phyloP scores from a whole-genome alignment of 35 echinoderm and acorn worm genomes.

The Anneissia japonica region DNA sequence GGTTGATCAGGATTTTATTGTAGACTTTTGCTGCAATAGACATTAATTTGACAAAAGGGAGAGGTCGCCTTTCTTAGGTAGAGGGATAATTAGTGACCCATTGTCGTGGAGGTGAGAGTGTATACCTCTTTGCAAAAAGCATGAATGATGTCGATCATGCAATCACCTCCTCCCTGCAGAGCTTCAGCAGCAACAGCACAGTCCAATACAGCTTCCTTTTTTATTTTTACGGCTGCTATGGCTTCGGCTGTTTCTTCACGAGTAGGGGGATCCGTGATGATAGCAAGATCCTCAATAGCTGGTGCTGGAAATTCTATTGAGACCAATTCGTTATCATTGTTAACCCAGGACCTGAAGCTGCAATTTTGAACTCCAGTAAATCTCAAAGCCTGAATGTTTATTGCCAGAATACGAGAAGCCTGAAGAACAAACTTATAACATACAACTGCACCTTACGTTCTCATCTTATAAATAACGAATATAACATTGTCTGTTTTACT shows the following conservation, averaged over 20 bases:
- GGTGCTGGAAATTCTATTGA: background rate
- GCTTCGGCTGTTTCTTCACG: conserved; percentile 24
- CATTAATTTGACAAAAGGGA: conserved; percentile 9
- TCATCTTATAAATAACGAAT: too few relatives aligned
- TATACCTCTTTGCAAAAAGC: conserved; percentile 24
- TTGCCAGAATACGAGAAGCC: background rate
- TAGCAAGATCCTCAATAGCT: conserved; percentile 19
- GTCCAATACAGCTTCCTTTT: conserved; percentile 11
- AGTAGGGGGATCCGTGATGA: conserved; percentile 5
- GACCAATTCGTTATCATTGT: conserved; percentile 8
- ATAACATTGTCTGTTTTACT: background rate
- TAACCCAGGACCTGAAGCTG: conserved; percentile 14
- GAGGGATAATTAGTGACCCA: conserved; percentile 21
- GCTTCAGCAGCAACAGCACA: conserved; percentile 12
- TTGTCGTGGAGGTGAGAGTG: conserved; percentile 24
- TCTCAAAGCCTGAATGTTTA: too few relatives aligned
- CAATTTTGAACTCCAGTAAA: too few relatives aligned
- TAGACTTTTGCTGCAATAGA: too few relatives aligned
- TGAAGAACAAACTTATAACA: background rate
- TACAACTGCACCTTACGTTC: background rate
- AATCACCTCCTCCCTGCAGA: conserved; percentile 13
- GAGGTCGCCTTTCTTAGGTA: conserved; percentile 34
- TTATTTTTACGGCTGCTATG: background rate
- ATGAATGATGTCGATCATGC: conserved; percentile 25
- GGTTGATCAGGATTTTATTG: too few relatives aligned